A percentile compares a stretch with the other conserved stretches of the same genome.
Evolutionary conservation across 2,888 invertebrate genomes (phyloP).

Genomic region (Chironomus tentans): DNA sequence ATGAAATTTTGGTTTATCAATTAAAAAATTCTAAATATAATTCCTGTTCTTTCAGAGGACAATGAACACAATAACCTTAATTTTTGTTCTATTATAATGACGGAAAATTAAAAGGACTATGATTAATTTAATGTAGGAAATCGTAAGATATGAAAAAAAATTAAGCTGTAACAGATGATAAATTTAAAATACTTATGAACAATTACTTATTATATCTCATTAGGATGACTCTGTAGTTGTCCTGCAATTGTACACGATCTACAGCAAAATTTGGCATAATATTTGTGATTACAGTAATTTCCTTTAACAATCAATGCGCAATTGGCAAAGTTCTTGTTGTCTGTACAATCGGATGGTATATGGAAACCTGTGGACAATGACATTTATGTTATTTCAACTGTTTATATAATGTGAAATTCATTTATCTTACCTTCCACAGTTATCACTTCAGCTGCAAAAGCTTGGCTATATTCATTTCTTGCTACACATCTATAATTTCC

Average conservation of each 20-base stretch:
- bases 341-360: constrained; percentile 72
- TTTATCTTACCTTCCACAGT: constrained; percentile 58
- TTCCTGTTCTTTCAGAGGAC: too few species aligned
- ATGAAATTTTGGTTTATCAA: too few species aligned
- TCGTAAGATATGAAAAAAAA: neutral
- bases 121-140: neutral
- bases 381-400: too few species aligned
- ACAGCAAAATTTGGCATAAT: constrained; percentile 91
- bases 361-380: constrained; percentile 50
- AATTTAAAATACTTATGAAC: too few species aligned
- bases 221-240: constrained; percentile 45
- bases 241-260: constrained; percentile 84
- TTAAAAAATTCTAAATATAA: too few species aligned
- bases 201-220: constrained; percentile 13
- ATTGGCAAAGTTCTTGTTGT: constrained; percentile 81
- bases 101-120: too few species aligned
- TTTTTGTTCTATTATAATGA: too few species aligned
- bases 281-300: constrained; percentile 75
- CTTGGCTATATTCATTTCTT: constrained; percentile 59
- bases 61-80: too few species aligned
- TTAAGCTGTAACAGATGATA: neutral
- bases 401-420: too few species aligned
- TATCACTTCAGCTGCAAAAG: constrained; percentile 56
- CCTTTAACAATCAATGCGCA: constrained; percentile 80
- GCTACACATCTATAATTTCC: constrained; percentile 80